Evolutionary conservation across 2,797 vertebrate genomes (phyloP), one percentile per base, ranked within the genome.

Genomic region (Apodemus agrarius): DNA sequence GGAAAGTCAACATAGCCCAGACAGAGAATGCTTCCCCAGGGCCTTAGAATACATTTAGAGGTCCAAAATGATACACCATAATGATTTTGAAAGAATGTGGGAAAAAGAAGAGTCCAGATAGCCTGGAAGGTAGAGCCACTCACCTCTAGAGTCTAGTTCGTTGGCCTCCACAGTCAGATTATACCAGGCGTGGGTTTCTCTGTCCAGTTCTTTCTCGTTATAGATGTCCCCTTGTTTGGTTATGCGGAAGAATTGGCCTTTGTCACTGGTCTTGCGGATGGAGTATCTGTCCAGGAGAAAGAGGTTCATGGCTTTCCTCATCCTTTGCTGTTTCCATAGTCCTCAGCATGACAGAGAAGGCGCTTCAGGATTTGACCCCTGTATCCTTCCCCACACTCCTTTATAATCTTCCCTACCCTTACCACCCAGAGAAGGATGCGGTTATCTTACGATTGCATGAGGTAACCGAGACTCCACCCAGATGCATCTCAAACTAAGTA

Each of bases 111-210:
- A 40, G 13, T 52, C 85, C 61, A 54, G 24, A n/a, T 34, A 3
- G 26, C n/a, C 29, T 75, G 49, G 12, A 1, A n/a, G 54, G 52
- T 21, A 24, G 65, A 52, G 24, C 4, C 40, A 86, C 98, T 98
- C 84, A 98, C 98, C 97, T 0, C 2, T 95, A 31, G 83, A 31
- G 91, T 97, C 98, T 79, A 99, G 80, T 96, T 99, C 99, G 72
- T 98, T 98, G 91, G 99, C 99, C 92, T 98, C 98, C 31, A 99
- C 97, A 16, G 98, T 99, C 96, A 99, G 98, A 90, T 99, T 99
- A 94, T 99, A 98, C 91, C 98, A 99, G 22, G 98, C 95, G 3
- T 97, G 97, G 91, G 98, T 96, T 98, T 99, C 99, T 97, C 99
- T 98, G 96, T 99, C 99, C 78, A 99, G 95, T 65, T 96, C 97